A percentile compares a stretch with the other conserved stretches of the same genome.
Evolutionary conservation across 2,888 invertebrate species (phyloP).

Genomic region (Dioctria linearis): DNA sequence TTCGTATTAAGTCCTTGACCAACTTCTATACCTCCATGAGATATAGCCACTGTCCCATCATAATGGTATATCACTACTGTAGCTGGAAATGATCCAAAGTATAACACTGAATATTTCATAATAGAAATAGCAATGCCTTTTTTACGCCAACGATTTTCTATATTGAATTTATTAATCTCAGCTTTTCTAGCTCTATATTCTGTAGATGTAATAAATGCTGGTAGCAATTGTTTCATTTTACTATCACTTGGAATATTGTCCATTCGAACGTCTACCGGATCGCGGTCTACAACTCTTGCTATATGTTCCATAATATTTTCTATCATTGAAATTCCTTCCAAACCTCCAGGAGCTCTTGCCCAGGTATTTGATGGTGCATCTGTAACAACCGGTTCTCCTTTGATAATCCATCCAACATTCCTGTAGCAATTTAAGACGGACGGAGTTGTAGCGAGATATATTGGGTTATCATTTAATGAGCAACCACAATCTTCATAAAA

Average conservation of each 20-base stretch:
- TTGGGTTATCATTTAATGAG: constrained; percentile 72
- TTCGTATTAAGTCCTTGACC: constrained; percentile 88
- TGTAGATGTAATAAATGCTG: constrained; percentile 72
- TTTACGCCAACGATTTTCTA: constrained; percentile 85
- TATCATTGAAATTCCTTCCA: constrained; percentile 77
- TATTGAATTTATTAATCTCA: constrained; percentile 76
- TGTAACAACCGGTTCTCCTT: constrained; percentile 77
- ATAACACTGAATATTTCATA: constrained; percentile 77
- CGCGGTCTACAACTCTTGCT: constrained; percentile 73
- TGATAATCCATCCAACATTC: constrained; percentile 77
- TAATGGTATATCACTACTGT: constrained; percentile 79
- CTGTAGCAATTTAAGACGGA: constrained; percentile 77
- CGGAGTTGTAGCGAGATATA: constrained; percentile 66
- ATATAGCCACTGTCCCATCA: constrained; percentile 80
- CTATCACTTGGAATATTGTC: constrained; percentile 72
- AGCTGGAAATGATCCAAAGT: constrained; percentile 74
- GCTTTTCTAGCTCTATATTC: constrained; percentile 74
- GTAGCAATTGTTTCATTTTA: constrained; percentile 71
- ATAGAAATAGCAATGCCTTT: constrained; percentile 80
- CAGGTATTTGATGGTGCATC: constrained; percentile 80
- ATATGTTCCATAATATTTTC: constrained; percentile 81
- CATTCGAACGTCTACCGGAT: constrained; percentile 75
- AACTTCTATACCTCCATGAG: constrained; percentile 82
- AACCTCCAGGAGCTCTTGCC: constrained; percentile 76
- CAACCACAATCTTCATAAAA: constrained; percentile 71